Base-by-base conservation (phyloP, 2,113 vertebrate genomes). In the Chrysemys picta region DNA sequence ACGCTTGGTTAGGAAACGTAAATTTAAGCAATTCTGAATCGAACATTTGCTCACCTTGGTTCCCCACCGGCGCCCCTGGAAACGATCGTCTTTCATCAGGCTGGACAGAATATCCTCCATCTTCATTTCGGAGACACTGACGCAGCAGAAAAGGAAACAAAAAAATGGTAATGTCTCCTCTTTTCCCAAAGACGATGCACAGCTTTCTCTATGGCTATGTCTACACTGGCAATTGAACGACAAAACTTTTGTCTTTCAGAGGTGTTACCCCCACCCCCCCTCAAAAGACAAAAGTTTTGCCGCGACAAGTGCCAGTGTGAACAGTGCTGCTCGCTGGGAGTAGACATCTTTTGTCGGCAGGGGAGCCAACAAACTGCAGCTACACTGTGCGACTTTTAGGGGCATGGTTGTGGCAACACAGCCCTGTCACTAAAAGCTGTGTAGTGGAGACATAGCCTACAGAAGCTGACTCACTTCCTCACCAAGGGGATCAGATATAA, bases 121-220 rank as follows among this genome's bases (percentile, higher is more conserved):
- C 98, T 99, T 99, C 25, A 99, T 98, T 97, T 99, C 99, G 17
- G 98, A 98, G 85, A 99, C 83, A 89, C 99, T 99, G 98, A 83
- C 95, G 96, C 2, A 76, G 42, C 57, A 54, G 59, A 62, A 76
- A 62, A 1, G 86, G 47, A 49, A 93, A 86, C 11, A 27, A 45
- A 88, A 88, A 83, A 84, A 85, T 79, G 31, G 81, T 25, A 19
- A 6, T 24, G 88, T 81, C 78, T 93, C n/a, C 90, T 56, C 65
- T 72, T 72, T 38, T 72, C n/a, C 62, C n/a, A 17, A 47, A 47
- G 25, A 25, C 42, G 29, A 78, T 3, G 25, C 12, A 6, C 38
- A 47, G 22, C 75, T 78, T 42, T 78, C 38, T 25, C 5, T 13
- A 72, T 22, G 53, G 53, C 53, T 54, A 22, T 22, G 53, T 54